Evolutionary conservation across 2,888 invertebrate species (phyloP).

Genomic region (Tenthredo amoena): DNA sequence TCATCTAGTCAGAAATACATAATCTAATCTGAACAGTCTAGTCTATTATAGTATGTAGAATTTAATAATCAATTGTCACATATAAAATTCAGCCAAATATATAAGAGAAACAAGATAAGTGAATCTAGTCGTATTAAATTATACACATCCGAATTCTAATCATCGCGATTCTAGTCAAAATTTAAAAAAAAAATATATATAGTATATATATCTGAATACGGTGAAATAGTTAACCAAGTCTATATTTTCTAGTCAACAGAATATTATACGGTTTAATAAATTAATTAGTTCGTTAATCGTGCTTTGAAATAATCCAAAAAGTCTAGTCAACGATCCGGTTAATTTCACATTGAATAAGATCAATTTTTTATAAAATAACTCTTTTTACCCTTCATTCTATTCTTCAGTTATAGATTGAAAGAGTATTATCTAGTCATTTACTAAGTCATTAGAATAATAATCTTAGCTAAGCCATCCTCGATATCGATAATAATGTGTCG

Average conservation of each 20-base stretch:
- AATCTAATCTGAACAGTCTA: background rate
- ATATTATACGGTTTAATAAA: background rate
- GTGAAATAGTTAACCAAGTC: slow-evolving; percentile 29
- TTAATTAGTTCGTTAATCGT: background rate
- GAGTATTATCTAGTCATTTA: slow-evolving; percentile 73
- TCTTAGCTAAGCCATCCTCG: background rate
- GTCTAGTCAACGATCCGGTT: background rate
- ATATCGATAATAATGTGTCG: background rate
- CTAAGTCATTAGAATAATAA: background rate
- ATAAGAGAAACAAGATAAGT: background rate
- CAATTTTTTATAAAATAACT: background rate
- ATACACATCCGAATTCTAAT: background rate
- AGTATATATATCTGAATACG: background rate
- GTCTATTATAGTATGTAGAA: background rate
- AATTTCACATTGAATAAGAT: background rate
- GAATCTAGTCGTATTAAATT: background rate
- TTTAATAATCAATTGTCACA: background rate
- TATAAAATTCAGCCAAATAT: background rate
- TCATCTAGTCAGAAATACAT: slow-evolving; percentile 1
- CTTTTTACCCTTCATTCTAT: slow-evolving; percentile 68
- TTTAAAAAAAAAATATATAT: background rate
- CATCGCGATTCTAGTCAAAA: slow-evolving; percentile 23
- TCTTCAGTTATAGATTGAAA: slow-evolving; percentile 64
- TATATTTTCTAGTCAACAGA: slow-evolving; percentile 19
- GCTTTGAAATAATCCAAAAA: background rate